Evolutionary conservation across 2,797 vertebrate genomes (phyloP).

Genomic region (Brachyalestes nurse): DNA sequence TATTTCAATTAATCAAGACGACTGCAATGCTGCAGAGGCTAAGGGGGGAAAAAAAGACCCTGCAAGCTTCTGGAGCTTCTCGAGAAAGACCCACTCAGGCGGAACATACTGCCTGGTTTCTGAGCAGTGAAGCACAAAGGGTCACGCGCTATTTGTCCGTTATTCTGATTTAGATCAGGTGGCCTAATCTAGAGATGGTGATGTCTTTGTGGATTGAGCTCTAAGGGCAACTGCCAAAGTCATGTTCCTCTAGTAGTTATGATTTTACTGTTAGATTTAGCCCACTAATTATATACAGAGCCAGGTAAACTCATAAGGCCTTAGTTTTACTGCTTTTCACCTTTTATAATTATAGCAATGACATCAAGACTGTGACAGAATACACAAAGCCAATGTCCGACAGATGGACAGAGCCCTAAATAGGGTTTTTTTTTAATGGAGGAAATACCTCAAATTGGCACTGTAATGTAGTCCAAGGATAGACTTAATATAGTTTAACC

Average conservation of each 20-base stretch:
- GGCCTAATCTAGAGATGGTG: not conserved
- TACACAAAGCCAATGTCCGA: no score
- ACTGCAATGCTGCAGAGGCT: conserved; percentile 59
- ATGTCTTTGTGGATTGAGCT: not conserved
- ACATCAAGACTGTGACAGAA: no score
- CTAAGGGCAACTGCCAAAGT: no score
- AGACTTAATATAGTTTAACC: no score
- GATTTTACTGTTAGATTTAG: not conserved
- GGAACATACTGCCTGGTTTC: conserved; percentile 23
- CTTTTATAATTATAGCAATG: no score
- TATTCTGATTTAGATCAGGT: not conserved
- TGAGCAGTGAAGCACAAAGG: conserved; percentile 8
- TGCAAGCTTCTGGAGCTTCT: conserved; percentile 45
- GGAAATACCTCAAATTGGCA: no score
- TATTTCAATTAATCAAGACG: conserved; percentile 80
- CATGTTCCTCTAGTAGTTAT: not conserved
- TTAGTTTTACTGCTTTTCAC: no score
- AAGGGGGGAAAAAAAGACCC: conserved; percentile 36
- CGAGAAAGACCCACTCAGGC: conserved; percentile 45
- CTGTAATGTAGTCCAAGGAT: no score
- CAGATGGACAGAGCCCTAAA: no score
- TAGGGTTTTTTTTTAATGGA: no score
- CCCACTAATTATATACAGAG: not conserved
- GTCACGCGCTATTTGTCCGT: not conserved
- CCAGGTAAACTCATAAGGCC: not conserved